Evolutionary conservation across 1,140 invertebrate species (phyloP).

Genomic region (Anthonomus grandis): DNA sequence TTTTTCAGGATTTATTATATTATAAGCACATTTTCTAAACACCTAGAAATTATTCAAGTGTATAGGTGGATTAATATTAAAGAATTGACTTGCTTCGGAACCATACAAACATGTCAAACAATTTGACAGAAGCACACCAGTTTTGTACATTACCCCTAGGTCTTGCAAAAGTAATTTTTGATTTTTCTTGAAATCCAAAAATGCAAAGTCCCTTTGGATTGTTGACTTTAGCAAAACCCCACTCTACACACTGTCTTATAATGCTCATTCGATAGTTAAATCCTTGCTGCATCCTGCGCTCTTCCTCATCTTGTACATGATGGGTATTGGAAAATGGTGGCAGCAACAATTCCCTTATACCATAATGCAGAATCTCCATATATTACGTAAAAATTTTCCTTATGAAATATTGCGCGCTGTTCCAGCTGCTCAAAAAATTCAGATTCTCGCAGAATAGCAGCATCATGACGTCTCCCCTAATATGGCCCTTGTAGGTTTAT

Average conservation of each 20-base stretch:
- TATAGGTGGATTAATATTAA: conserved; percentile 20
- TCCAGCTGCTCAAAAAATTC: conserved; percentile 24
- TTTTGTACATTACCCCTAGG: conserved; percentile 22
- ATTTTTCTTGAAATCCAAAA: conserved; percentile 35
- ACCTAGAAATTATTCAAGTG: too few relatives aligned
- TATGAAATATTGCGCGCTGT: conserved; percentile 12
- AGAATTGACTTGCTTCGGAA: conserved; percentile 25
- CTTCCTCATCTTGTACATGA: not conserved
- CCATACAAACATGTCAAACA: conserved; percentile 33
- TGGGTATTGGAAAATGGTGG: not conserved
- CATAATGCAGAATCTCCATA: conserved; percentile 26
- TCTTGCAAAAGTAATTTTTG: conserved; percentile 31
- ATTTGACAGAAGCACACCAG: conserved; percentile 23
- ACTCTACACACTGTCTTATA: conserved; percentile 27
- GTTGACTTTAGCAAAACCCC: conserved; percentile 33
- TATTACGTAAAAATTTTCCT: conserved; percentile 17
- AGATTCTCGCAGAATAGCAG: conserved; percentile 28
- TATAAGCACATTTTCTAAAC: too few relatives aligned
- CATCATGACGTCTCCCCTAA: conserved; percentile 29
- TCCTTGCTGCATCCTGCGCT: too few relatives aligned
- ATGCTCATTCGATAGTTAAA: conserved; percentile 26
- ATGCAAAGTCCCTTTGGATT: conserved; percentile 20
- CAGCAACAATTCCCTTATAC: not conserved
- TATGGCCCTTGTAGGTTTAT: conserved; percentile 21
- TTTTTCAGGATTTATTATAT: too few relatives aligned